phyloP scores from a whole-genome alignment of 2,888 invertebrate species.

The Phengaris alcon region DNA sequence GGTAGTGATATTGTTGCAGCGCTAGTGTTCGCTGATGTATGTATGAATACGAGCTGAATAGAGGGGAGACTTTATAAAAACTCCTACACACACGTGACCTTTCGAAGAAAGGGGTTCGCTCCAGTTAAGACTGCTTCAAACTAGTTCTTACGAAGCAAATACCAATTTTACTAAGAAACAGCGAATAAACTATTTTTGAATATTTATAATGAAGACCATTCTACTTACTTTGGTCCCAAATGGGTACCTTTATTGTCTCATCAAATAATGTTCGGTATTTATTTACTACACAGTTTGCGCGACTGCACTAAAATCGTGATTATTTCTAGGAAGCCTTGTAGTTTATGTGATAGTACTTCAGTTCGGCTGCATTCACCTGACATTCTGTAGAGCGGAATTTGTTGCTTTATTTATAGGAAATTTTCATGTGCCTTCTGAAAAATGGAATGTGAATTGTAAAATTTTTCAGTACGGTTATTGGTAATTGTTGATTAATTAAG shows the following conservation, averaged over 20 bases:
- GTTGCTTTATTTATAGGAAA: slow-evolving; percentile 72
- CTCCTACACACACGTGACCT: neutral
- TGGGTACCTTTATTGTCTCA: no score
- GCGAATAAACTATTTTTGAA: no score
- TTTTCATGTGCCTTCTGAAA: slow-evolving; percentile 79
- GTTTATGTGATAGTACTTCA: slow-evolving; percentile 20
- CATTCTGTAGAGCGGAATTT: slow-evolving; percentile 37
- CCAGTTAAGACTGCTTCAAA: neutral
- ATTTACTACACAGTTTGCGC: neutral
- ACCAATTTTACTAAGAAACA: neutral
- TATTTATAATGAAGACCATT: neutral
- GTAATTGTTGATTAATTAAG: slow-evolving; percentile 66
- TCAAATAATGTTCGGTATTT: no score
- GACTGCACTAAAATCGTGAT: slow-evolving; percentile 12
- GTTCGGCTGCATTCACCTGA: slow-evolving; percentile 37
- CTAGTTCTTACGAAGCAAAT: neutral
- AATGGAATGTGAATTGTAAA: slow-evolving; percentile 61
- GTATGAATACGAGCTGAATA: neutral
- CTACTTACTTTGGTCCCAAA: neutral
- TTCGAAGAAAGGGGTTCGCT: neutral
- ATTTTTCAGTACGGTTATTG: slow-evolving; percentile 64
- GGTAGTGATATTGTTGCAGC: neutral
- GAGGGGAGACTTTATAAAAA: slow-evolving; percentile 4
- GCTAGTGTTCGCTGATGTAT: neutral
- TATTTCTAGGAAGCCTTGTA: slow-evolving; percentile 28